phyloP scores from a whole-genome alignment of 2,113 vertebrate species.

The Brachypteracias leptosomus region DNA sequence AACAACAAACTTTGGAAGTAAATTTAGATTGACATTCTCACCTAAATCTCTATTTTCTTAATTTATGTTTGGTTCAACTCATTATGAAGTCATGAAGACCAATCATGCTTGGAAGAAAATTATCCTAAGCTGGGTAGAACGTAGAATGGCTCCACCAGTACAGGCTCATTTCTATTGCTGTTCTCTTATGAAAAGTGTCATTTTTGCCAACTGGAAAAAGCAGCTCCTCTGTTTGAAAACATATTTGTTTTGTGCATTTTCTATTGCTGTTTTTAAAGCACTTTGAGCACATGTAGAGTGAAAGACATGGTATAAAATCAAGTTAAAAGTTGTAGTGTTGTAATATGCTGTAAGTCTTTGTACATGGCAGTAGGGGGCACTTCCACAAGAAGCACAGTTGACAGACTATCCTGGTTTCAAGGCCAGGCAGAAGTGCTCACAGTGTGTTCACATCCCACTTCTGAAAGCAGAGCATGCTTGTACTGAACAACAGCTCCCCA shows the following conservation, averaged over 20 bases:
- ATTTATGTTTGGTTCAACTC: not conserved
- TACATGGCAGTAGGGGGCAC: conserved; percentile 38
- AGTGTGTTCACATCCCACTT: not conserved
- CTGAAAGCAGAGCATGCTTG: not conserved
- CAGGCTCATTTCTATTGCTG: conserved; percentile 25
- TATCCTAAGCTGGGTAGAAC: not conserved
- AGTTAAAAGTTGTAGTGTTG: not conserved
- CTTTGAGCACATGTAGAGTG: not conserved
- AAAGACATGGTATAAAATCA: not conserved
- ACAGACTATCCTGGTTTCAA: not conserved
- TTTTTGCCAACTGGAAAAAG: conserved; percentile 41
- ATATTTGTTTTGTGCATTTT: conserved; percentile 47
- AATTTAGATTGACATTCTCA: not conserved
- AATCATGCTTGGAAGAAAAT: not conserved
- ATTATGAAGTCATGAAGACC: not conserved
- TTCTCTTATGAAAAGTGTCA: not conserved
- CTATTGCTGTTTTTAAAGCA: conserved; percentile 47
- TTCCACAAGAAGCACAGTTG: not conserved
- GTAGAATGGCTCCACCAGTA: not conserved
- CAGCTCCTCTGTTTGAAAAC: conserved; percentile 28
- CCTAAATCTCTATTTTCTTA: not conserved
- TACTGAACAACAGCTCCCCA: not conserved
- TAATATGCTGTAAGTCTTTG: conserved; percentile 29
- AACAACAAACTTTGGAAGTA: not conserved
- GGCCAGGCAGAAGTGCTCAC: not conserved